Percentiles rank a stretch among this genome's conserved stretches.
Evolutionary conservation across 2,113 vertebrate genomes (phyloP).

Genomic region (Myrmecophaga tridactyla): DNA sequence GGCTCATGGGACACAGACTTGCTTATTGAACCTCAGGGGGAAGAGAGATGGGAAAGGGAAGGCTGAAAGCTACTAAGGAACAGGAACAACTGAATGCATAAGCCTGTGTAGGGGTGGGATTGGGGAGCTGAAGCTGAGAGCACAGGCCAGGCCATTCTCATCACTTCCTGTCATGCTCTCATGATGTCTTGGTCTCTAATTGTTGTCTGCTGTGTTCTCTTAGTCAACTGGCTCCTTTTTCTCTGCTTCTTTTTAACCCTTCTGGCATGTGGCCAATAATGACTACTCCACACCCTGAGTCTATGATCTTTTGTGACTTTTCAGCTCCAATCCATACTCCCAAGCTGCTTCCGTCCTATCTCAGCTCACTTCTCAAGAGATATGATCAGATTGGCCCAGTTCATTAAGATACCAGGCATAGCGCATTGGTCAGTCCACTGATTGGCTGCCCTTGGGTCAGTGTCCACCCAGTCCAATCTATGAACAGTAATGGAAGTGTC

Average conservation of each 20-base stretch:
- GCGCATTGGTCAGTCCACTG: not conserved
- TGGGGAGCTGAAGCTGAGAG: not conserved
- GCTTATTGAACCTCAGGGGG: not conserved
- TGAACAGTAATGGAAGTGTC: not conserved
- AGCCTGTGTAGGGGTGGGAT: too few relatives aligned
- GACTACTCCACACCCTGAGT: not conserved
- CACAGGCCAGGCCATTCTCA: not conserved
- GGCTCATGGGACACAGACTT: not conserved
- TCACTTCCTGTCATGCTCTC: not conserved
- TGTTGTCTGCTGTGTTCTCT: not conserved
- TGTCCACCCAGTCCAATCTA: not conserved
- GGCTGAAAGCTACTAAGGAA: not conserved
- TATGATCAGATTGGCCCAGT: not conserved
- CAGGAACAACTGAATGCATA: not conserved
- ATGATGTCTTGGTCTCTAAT: not conserved
- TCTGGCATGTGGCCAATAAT: not conserved
- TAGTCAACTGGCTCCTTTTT: not conserved
- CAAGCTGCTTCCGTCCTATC: not conserved
- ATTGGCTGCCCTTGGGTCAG: not conserved
- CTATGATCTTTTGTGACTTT: not conserved
- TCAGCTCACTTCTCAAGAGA: not conserved
- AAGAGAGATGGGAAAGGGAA: not conserved
- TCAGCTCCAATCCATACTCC: not conserved
- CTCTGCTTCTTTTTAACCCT: not conserved
- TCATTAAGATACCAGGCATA: not conserved